Evolutionary conservation across 2,797 vertebrate species (phyloP).

Genomic region (Siniperca scherzeri): DNA sequence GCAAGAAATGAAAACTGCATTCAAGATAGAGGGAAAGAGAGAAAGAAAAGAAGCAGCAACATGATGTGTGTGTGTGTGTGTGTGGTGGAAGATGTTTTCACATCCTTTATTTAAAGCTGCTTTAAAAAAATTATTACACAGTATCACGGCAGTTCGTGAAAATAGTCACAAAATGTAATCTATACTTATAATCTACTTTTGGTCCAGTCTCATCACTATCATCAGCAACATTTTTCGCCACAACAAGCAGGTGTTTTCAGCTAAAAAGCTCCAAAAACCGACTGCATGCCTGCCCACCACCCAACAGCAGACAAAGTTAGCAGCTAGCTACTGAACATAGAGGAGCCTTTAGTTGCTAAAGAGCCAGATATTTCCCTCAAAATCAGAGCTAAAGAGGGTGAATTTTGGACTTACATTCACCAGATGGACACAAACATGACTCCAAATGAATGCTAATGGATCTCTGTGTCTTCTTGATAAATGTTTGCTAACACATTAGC

Average conservation of each 20-base stretch:
- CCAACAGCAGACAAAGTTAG: background rate
- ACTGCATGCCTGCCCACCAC: background rate
- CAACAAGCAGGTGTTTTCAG: background rate
- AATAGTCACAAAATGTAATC: no score
- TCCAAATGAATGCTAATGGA: background rate
- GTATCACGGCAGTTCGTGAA: no score
- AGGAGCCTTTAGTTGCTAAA: background rate
- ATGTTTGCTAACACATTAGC: background rate
- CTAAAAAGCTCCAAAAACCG: no score
- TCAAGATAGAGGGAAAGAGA: background rate
- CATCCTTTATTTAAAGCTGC: background rate
- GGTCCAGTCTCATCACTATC: background rate
- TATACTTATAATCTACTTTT: no score
- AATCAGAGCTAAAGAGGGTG: background rate
- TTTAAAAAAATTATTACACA: no score
- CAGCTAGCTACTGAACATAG: slow-evolving; percentile 1
- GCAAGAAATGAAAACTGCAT: background rate
- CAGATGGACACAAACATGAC: background rate
- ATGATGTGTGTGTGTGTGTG: no score
- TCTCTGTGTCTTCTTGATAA: background rate
- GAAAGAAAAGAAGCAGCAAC: background rate
- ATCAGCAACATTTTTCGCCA: background rate
- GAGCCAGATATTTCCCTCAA: background rate
- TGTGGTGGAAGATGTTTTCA: no score
- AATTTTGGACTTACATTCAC: background rate